Evolutionary conservation across 2,113 vertebrate genomes (phyloP).

Genomic region (Neodontobutis hainanensis): DNA sequence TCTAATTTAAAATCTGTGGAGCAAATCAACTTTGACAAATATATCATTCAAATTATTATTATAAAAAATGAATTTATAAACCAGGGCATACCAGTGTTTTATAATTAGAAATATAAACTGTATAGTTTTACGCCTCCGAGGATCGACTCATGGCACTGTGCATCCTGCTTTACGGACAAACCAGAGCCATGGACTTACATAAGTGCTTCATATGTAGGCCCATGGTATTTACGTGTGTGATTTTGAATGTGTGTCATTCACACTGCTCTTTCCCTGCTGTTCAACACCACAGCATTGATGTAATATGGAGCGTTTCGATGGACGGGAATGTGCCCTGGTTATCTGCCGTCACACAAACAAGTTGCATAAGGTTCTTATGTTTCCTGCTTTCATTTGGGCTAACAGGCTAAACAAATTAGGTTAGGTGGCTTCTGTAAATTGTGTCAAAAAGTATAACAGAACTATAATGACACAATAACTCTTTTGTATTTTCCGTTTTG

Average conservation of each 20-base stretch:
- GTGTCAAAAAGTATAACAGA: too few species aligned
- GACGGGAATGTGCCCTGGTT: slow-evolving; percentile 11
- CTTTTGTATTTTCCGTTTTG: too few species aligned
- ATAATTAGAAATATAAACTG: background rate
- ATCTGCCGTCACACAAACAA: background rate
- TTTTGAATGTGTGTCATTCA: background rate
- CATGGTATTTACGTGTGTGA: slow-evolving; percentile 4
- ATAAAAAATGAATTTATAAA: slow-evolving; percentile 1
- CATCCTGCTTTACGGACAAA: slow-evolving; percentile 2
- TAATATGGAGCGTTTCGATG: slow-evolving; percentile 5
- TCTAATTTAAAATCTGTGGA: too few species aligned
- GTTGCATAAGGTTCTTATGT: background rate
- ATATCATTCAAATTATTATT: too few species aligned
- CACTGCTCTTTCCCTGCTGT: slow-evolving; percentile 18
- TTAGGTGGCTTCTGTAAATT: too few species aligned
- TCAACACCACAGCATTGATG: slow-evolving; percentile 10
- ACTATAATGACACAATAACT: too few species aligned
- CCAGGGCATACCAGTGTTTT: background rate
- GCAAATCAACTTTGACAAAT: too few species aligned
- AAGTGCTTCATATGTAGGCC: slow-evolving; percentile 11
- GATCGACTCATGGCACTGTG: background rate
- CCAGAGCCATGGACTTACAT: slow-evolving; percentile 33
- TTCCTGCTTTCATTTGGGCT: too few species aligned
- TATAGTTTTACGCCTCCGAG: background rate
- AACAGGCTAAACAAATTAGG: too few species aligned